Conservation (phyloP, 2,797 vertebrate species). For the Apogon hyalosoma region DNA sequence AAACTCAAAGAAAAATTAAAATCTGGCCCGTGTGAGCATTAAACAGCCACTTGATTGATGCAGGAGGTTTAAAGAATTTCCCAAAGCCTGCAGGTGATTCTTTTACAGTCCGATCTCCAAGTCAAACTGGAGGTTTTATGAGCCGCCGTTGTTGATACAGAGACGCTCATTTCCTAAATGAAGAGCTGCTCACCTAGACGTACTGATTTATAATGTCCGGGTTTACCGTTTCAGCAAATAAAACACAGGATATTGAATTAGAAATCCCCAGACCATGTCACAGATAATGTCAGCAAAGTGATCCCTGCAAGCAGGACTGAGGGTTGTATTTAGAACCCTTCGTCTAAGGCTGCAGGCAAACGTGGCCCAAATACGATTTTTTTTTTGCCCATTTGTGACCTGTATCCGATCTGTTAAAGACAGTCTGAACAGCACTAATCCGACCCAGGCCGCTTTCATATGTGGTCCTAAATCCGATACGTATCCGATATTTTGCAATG, state of each 20-base stretch:
- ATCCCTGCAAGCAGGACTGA: constrained; percentile 37
- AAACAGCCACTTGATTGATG: constrained; percentile 78
- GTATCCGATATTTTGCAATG: too few relatives aligned
- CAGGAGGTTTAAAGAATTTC: constrained; percentile 54
- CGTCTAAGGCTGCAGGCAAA: too few relatives aligned
- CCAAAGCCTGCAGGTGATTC: constrained; percentile 83
- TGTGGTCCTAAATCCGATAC: too few relatives aligned
- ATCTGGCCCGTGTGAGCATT: constrained; percentile 61
- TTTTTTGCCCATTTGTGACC: too few relatives aligned
- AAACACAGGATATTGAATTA: constrained; percentile 66
- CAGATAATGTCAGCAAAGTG: constrained; percentile 54
- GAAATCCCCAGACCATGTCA: constrained; percentile 50
- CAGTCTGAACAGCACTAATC: too few relatives aligned
- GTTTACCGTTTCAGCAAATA: constrained; percentile 64
- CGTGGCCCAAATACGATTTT: too few relatives aligned
- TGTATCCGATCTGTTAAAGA: too few relatives aligned
- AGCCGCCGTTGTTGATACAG: constrained; percentile 73
- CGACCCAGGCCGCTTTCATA: too few relatives aligned
- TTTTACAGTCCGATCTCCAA: constrained; percentile 76
- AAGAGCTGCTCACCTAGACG: constrained; percentile 72
- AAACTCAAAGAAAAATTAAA: constrained; percentile 77
- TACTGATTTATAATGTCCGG: constrained; percentile 72
- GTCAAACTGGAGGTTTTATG: constrained; percentile 77
- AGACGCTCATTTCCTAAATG: constrained; percentile 76
- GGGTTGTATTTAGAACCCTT: constrained; percentile 27